phyloP scores from a whole-genome alignment of 2,797 vertebrate species.

The Coendou prehensilis region DNA sequence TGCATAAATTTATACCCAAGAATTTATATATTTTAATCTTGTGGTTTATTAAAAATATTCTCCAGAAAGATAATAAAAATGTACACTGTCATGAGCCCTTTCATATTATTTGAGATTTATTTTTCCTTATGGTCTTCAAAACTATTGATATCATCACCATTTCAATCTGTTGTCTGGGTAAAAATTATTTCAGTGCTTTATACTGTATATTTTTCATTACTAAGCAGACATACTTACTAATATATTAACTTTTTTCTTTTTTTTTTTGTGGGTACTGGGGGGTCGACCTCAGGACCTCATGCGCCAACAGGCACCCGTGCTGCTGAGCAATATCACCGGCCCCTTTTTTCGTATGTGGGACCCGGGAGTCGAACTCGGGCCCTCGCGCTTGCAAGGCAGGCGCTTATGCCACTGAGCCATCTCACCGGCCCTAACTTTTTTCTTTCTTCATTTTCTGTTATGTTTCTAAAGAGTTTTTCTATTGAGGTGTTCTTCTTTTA shows the following conservation, averaged over 20 bases:
- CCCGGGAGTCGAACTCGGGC: too few relatives aligned
- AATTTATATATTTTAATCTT: neutral
- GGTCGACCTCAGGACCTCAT: too few relatives aligned
- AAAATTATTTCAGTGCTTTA: conserved; percentile 22
- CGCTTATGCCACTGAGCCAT: too few relatives aligned
- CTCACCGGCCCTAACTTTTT: neutral
- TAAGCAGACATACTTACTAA: neutral
- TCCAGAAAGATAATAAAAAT: neutral
- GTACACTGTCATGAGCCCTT: neutral
- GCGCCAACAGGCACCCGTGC: too few relatives aligned
- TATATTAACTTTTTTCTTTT: neutral
- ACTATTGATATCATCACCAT: neutral
- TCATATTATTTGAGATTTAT: neutral
- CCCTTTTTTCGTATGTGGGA: too few relatives aligned
- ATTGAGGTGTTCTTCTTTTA: neutral
- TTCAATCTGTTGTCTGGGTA: neutral
- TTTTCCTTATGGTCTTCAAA: conserved; percentile 15
- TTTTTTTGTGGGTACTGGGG: neutral
- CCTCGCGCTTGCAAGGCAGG: too few relatives aligned
- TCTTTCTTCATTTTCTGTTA: conserved; percentile 27
- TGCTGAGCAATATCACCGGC: too few relatives aligned
- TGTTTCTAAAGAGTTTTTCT: conserved; percentile 46
- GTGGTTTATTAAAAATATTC: neutral
- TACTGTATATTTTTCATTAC: neutral
- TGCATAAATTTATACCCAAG: neutral